Conservation (phyloP, 2,888 invertebrate genomes). For the Cephalotes varians region DNA sequence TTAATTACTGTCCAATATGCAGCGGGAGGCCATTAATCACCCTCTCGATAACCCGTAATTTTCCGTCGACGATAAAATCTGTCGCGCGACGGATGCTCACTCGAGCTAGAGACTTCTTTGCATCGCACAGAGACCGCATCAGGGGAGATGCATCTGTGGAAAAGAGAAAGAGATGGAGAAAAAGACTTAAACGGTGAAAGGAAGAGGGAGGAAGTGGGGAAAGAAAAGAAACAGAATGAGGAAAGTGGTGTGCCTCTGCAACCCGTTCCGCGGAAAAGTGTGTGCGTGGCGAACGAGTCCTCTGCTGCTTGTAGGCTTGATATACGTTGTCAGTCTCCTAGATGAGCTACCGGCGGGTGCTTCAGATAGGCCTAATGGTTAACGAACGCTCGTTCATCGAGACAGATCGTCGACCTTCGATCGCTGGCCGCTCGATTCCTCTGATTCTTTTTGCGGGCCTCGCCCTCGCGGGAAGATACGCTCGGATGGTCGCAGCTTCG, state of each 20-base stretch:
- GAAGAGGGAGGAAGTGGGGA: not conserved
- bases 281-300: constrained; percentile 39
- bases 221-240: constrained; percentile 42
- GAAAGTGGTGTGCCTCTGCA: constrained; percentile 44
- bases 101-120: constrained; percentile 33
- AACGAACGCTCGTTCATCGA: constrained; percentile 50
- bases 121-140: constrained; percentile 29
- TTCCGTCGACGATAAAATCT: constrained; percentile 77
- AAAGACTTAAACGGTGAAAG: not conserved
- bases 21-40: constrained; percentile 76
- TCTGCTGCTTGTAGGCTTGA: constrained; percentile 36
- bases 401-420: constrained; percentile 56
- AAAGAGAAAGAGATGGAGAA: constrained; percentile 18
- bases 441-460: constrained; percentile 46
- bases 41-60: constrained; percentile 75
- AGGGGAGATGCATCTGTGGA: not conserved
- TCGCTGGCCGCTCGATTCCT: constrained; percentile 36
- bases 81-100: constrained; percentile 65
- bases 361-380: constrained; percentile 49
- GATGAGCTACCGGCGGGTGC: constrained; percentile 32
- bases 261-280: constrained; percentile 50
- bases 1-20: constrained; percentile 81
- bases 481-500: constrained; percentile 55
- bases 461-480: constrained; percentile 60
- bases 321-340: constrained; percentile 49